These are phyloP conservation scores for Campylorhamphus procurvoides DNA, from an alignment of 2,113 vertebrate genomes.

Conservation along the genomic window DNA sequence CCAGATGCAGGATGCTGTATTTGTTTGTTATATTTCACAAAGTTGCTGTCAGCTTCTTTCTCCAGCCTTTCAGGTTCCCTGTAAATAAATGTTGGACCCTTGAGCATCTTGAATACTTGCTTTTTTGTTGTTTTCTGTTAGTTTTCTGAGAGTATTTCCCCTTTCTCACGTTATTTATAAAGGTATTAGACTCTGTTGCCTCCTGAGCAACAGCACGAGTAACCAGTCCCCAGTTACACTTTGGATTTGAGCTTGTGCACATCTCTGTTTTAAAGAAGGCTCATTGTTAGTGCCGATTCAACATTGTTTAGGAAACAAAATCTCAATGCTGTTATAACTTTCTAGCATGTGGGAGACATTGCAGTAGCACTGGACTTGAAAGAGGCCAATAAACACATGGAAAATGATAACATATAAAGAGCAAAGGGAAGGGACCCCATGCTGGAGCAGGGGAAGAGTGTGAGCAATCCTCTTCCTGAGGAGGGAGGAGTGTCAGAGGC, in stretches of 20 bases:
- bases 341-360: not conserved
- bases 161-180: not conserved
- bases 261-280: not conserved
- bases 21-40: not conserved
- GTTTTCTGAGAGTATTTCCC: not conserved
- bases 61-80: not conserved
- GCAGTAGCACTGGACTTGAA: not conserved
- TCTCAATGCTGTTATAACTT: not conserved
- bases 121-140: not conserved
- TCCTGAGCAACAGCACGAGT: not conserved
- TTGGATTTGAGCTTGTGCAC: not conserved
- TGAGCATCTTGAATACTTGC: not conserved
- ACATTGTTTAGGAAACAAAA: not conserved
- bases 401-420: not conserved
- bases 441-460: not conserved
- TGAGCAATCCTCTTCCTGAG: not conserved
- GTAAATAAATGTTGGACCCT: not conserved
- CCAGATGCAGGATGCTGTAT: not conserved
- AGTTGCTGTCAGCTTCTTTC: not conserved
- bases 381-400: not conserved
- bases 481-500: not conserved
- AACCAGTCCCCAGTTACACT: not conserved
- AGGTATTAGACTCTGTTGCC: not conserved
- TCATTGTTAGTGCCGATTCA: not conserved
- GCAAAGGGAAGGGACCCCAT: not conserved